phyloP scores from a whole-genome alignment of 64 coral and sea anemone genomes.

The Montipora capricornis region DNA sequence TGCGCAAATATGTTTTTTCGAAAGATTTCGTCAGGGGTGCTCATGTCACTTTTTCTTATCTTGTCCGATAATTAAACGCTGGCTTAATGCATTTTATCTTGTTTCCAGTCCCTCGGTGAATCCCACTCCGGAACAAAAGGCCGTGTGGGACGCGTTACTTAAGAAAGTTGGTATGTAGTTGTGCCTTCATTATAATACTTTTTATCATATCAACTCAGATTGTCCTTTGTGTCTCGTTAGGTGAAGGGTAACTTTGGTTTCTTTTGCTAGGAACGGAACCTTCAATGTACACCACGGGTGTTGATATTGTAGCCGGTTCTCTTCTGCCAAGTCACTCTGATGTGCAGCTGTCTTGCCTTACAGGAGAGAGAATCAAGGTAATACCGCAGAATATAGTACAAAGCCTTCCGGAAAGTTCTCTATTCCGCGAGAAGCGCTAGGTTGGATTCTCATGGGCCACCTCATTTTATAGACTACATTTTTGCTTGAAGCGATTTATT shows the following conservation, averaged over 20 bases:
- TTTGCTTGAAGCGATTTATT: no score
- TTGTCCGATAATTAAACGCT: no score
- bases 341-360: conserved; percentile 80
- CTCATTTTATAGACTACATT: no score
- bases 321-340: conserved; percentile 85
- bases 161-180: conserved; percentile 68
- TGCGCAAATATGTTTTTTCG: no score
- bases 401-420: not conserved
- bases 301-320: conserved; percentile 86
- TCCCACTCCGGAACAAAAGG: conserved; percentile 78
- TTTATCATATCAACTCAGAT: not conserved
- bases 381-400: not conserved
- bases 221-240: not conserved
- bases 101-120: conserved; percentile 55
- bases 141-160: conserved; percentile 76
- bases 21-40: no score
- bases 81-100: not conserved
- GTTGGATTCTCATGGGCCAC: no score
- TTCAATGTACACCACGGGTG: conserved; percentile 63
- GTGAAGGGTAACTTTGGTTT: not conserved
- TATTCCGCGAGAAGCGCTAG: no score
- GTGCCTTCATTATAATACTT: not conserved
- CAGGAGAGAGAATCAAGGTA: conserved; percentile 92
- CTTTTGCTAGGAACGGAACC: conserved; percentile 56
- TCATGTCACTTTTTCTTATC: no score